phyloP scores from a whole-genome alignment of 2,888 invertebrate species.

The Lasioglossum zephyrum region DNA sequence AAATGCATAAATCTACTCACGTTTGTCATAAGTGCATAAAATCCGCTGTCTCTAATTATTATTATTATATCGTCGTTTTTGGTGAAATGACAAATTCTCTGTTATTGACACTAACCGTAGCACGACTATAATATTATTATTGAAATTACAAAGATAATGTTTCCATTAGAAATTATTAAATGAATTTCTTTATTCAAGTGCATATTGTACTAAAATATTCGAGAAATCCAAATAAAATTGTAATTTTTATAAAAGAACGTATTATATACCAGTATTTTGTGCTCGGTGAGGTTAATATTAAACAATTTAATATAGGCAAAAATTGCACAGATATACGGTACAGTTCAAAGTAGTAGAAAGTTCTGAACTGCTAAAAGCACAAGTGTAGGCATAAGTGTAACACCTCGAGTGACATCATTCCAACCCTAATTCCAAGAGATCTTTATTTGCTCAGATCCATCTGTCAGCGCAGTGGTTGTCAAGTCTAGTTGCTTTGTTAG shows the following conservation, averaged over 20 bases:
- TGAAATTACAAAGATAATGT: no score
- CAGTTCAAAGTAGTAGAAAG: background rate
- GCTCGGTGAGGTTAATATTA: no score
- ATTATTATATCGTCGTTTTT: background rate
- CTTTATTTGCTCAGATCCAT: slow-evolving; percentile 9
- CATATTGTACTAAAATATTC: no score
- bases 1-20: no score
- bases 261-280: background rate
- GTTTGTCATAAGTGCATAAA: no score
- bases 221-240: no score
- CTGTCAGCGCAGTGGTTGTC: slow-evolving; percentile 9
- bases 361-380: background rate
- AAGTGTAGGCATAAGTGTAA: background rate
- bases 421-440: slow-evolving; percentile 28
- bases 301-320: background rate
- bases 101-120: background rate
- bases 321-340: background rate
- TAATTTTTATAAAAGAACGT: background rate
- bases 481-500: background rate
- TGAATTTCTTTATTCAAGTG: background rate
- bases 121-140: no score
- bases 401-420: slow-evolving; percentile 36
- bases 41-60: no score
- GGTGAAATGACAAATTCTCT: background rate
- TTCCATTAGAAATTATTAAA: no score